Evolutionary conservation across 2,797 vertebrate genomes (phyloP), one percentile per base, ranked within the genome.

Genomic region (Channa striata): DNA sequence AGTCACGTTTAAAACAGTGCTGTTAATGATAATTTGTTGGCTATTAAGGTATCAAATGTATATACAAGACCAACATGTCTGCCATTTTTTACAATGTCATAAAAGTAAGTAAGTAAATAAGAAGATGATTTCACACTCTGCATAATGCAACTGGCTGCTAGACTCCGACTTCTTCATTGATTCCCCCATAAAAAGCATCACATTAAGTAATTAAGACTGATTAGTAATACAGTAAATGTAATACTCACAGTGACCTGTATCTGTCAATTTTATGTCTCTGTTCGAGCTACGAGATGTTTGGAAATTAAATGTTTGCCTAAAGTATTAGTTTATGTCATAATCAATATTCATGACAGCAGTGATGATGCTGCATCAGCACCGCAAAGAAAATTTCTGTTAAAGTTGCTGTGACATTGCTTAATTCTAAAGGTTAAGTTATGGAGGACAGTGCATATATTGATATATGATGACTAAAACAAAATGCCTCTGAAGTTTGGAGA

Each of bases 381-480:
- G 58, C 14, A 13, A 10, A 23, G 40, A 63, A 39, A 54, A 59
- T 47, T 69, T 71, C 50, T 58, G 48, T 74, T 72, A 48, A 68
- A 68, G 58, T 64, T 60, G 48, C 65, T 65, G 42, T 73, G 83
- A 83, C 79, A 67, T 68, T 74, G 70, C 77, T 81, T 67, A 67
- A 77, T 71, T 82, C 37, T 59, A 61, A 43, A 44, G 59, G 57
- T 76, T 78, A 80, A 80, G 68, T 67, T 79, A 78, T 71, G 58
- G 72, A 79, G 57, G 76, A 80, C 65, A 16, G 21, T 58, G 16
- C 70, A 44, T 70, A 39, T 68, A 48, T 43, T 87, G 79, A 86
- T 85, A 69, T 68, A 73, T 71, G 72, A 86, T 91, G 87, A 87
- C 78, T 85, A 70, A 87, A 82, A 82, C 37, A 80, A 78, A 87